Evolutionary conservation across 1,140 invertebrate genomes (phyloP), one percentile per base, ranked within the genome.

Genomic region (Drosophila bocki): DNA sequence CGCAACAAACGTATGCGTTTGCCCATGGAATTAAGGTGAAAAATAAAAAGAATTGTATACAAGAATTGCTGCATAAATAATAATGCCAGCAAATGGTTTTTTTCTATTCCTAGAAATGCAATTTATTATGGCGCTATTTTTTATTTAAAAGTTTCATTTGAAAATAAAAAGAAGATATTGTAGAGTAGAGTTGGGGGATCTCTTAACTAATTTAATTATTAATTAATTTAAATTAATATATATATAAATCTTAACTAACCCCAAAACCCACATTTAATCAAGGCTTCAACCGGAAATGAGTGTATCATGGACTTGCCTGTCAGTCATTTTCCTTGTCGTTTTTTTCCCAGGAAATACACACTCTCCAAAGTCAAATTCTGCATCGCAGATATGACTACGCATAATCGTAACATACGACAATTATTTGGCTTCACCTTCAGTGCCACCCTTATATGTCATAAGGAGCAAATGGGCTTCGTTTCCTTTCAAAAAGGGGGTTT

Each of bases 361-460:
- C 22, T 22, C 12, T 19, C 37, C 15, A 11, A 72, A 72, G 68
- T 74, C 68, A 74, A 51, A 32, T 74, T 60, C 32, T 37, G 56
- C 22, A 72, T 44, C 32, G n/a, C 45, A 72, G 54, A 72, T 60
- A 74, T 72, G 70, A 60, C 67, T 72, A 60, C 68, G 45, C 70
- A 74, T 72, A 72, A 74, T 74, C 54, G 54, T 51, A 74, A 74
- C 56, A 51, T 74, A 74, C 70, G 45, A 70, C 50, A 39, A 72
- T 74, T 74, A 47, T 74, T 72, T 74, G 70, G 70, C 70, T 74
- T 74, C 70, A 74, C 54, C 45, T 44, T 47, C 37, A 19, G 45
- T 26, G 35, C 56, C 69, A 74, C 53, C 70, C 65, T 39, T 42
- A 44, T 42, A 44, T 19, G 33, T 53, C 50, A 57, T 45, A 32